These are phyloP conservation scores for Tenualosa ilisha DNA, from an alignment of 2,797 vertebrate species.

Conservation along the genomic window DNA sequence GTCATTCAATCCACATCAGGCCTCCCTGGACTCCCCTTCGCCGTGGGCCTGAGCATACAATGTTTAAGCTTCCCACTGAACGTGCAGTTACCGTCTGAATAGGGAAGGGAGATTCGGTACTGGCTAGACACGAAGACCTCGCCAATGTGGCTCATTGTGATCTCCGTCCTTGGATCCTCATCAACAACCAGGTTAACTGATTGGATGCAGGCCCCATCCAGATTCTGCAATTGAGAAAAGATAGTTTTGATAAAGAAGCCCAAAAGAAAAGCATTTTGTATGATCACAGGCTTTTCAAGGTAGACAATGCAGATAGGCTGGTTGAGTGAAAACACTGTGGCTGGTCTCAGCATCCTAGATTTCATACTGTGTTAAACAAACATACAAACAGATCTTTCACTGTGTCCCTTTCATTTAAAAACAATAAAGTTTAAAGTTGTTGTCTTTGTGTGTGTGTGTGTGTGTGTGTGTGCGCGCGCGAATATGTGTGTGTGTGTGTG, in stretches of 20 bases:
- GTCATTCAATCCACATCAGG: slow-evolving; percentile 57
- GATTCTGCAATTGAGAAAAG: slow-evolving; percentile 78
- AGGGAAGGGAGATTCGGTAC: slow-evolving; percentile 91
- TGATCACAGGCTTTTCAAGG: slow-evolving; percentile 13
- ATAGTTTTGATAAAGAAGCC: slow-evolving; percentile 37
- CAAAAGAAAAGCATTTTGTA: slow-evolving; percentile 17
- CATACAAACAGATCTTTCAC: neutral
- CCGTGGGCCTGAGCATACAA: slow-evolving; percentile 42
- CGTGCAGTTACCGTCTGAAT: slow-evolving; percentile 83
- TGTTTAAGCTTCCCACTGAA: slow-evolving; percentile 28
- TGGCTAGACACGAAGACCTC: slow-evolving; percentile 90
- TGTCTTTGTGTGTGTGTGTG: neutral
- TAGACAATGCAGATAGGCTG: slow-evolving; percentile 31
- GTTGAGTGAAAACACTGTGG: slow-evolving; percentile 9
- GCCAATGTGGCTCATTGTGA: slow-evolving; percentile 88
- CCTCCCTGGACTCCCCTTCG: slow-evolving; percentile 44
- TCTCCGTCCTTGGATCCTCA: slow-evolving; percentile 89
- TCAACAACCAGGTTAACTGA: slow-evolving; percentile 87
- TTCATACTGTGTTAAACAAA: neutral
- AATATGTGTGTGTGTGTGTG: neutral
- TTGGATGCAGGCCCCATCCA: slow-evolving; percentile 92
- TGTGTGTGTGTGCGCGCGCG: neutral
- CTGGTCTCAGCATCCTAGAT: slow-evolving; percentile 20
- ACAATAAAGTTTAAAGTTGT: neutral
- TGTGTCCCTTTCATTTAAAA: neutral